Base-by-base conservation (phyloP, 2,888 invertebrate genomes). In the Philaethria dido region DNA sequence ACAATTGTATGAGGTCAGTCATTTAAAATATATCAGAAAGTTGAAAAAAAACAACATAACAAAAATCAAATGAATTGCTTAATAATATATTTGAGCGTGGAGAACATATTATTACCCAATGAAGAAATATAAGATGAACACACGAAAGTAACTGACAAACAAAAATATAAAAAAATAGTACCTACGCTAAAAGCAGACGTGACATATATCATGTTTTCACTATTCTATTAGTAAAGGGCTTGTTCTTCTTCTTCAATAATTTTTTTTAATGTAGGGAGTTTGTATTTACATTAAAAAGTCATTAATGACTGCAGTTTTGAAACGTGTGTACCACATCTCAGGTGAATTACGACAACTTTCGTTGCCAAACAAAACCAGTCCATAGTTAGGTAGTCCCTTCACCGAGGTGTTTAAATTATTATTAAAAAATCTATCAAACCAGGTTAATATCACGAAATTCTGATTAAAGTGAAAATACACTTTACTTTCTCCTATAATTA, bases 331-430 rank as follows among this genome's bases (percentile, higher is more conserved):
- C 47, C 57, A 57, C 48, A 42, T 48, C 42, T 42, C 62, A 25
- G 33, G 5, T 52, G 57, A 39, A 18, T 63, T 66, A 29, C 50
- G 50, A 45, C 66, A 66, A 59, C 18, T 63, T 60, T 54, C 47
- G 60, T 69, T 69, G 33, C 62, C 29, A 66, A 66, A 63, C 52
- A 47, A 42, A 45, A 62, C 62, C 36, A 25, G 59, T 62, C 47
- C n/a, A 14, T 48, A 42, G 11, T 47, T n/a, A 29, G 50, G 50
- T 44, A 20, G 33, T 20, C 66, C 69, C 66, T 69, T 69, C 66
- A 66, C 66, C 39, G 11, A 39, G 11, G 44, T 3, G 13, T 25
- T 13, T 22, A 54, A 33, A 36, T n/a, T 36, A 20, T 20, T 13
- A 54, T n/a, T n/a, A 54, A 57, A 39, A 20, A 42, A n/a, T 5